Conservation (phyloP, 2,113 vertebrate genomes). For the Sylvia atricapilla region DNA sequence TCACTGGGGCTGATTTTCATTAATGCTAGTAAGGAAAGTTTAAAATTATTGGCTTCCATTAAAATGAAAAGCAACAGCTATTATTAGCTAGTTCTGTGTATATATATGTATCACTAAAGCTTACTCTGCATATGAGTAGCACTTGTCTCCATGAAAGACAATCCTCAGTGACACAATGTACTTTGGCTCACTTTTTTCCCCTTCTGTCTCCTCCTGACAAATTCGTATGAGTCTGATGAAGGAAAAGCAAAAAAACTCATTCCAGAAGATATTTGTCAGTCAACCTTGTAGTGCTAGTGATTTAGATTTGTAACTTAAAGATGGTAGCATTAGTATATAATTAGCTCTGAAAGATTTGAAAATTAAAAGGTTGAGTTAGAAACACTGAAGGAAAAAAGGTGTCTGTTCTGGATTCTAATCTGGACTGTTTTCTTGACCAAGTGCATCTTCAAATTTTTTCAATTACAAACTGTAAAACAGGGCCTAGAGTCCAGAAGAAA, state of each 20-base stretch:
- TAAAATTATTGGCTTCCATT: neutral
- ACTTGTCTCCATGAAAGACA: neutral
- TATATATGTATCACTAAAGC: neutral
- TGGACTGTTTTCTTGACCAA: neutral
- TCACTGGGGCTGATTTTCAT: neutral
- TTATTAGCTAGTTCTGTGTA: neutral
- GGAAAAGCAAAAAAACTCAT: neutral
- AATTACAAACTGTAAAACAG: neutral
- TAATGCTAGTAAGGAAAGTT: neutral
- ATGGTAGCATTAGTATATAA: neutral
- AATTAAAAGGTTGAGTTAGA: slow-evolving; percentile 21
- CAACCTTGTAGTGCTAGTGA: neutral
- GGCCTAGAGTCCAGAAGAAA: neutral
- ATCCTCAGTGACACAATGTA: neutral
- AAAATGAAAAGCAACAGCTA: neutral
- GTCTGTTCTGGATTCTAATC: neutral
- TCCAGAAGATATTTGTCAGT: slow-evolving; percentile 3
- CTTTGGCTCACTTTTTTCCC: neutral
- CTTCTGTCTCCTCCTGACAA: neutral
- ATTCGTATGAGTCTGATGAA: neutral
- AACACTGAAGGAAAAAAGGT: neutral
- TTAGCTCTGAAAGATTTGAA: slow-evolving; percentile 21
- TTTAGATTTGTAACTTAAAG: slow-evolving; percentile 27
- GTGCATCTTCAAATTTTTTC: neutral
- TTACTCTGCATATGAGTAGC: neutral